Evolutionary conservation across 2,113 vertebrate species (phyloP).

Genomic region (Candoia aspera): DNA sequence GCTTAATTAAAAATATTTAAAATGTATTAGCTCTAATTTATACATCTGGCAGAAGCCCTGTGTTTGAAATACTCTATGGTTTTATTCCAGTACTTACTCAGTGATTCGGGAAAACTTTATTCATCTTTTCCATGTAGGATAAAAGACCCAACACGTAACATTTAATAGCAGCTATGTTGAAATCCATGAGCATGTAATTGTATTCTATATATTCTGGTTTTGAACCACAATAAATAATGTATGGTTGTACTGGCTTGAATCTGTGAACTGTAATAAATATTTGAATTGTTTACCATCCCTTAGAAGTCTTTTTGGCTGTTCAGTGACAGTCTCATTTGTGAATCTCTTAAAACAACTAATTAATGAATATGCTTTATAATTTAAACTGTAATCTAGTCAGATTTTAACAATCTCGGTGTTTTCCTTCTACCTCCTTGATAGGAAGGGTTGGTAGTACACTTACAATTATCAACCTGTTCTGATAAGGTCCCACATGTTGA

Average conservation of each 20-base stretch:
- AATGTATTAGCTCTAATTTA: conserved; percentile 2
- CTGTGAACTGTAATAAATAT: background rate
- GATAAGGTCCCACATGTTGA: background rate
- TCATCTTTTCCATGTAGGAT: background rate
- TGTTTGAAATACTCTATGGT: background rate
- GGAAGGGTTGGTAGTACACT: background rate
- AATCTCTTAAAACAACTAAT: background rate
- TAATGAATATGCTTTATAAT: background rate
- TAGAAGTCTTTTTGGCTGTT: background rate
- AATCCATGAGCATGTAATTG: background rate
- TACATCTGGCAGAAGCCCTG: background rate
- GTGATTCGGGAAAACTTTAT: background rate
- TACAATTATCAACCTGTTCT: background rate
- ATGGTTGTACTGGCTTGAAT: background rate
- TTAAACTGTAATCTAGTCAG: background rate
- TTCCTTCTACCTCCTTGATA: background rate
- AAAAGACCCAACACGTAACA: background rate
- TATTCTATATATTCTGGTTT: background rate
- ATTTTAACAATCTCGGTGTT: background rate
- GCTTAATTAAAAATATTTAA: background rate
- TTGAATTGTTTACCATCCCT: background rate
- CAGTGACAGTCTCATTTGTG: background rate
- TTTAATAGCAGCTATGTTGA: background rate
- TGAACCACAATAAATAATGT: background rate
- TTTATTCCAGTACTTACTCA: background rate